Base-by-base conservation (phyloP, 2,888 invertebrate genomes). In the Asteroscopus sphinx region DNA sequence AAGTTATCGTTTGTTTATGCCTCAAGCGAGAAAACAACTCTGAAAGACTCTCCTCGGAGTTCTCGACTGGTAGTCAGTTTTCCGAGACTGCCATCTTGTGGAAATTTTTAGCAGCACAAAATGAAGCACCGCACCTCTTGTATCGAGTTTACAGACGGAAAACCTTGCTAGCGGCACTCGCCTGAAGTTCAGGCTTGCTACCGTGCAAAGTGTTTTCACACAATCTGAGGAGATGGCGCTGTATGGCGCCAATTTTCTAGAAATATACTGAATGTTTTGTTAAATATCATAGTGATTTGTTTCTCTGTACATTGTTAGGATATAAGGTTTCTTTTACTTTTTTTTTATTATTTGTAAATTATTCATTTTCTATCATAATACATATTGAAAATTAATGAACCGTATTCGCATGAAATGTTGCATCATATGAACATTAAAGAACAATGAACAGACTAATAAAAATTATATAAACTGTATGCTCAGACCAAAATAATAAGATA, bases 161-260 rank as follows among this genome's bases (percentile, higher is more conserved):
- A 51, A 52, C 30, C 3, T 32, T 3, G 7, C n/a, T 17, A 15
- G 21, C 15, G 4, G 1, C 13, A 5, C 37, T 26, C 15, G 26
- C 3, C 17, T 21, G 37, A 41, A 41, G 0, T 46, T 41, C 26
- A 47, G 40, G 21, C 5, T 11, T 8, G 16, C 36, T 26, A 9
- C 26, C 11, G 25, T 6, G n/a, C 33, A 35, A 8, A 39, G 1
- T 17, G 16, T 48, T 64, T 45, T 30, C 37, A 15, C 12, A 17
- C 6, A 11, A 4, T n/a, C n/a, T 0, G 3, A 2, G 0, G 35
- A 71, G 71, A 73, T 68, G 71, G 71, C 73, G 69, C 52, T 68
- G 28, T 6, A 0, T n/a, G 37, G 28, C 8, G 3, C 12, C 5
- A 37, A 4, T 36, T 49, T 46, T 49, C 8, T 51, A 28, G 46